Evolutionary conservation across 2,113 vertebrate species (phyloP).

Genomic region (Eidolon helvum): DNA sequence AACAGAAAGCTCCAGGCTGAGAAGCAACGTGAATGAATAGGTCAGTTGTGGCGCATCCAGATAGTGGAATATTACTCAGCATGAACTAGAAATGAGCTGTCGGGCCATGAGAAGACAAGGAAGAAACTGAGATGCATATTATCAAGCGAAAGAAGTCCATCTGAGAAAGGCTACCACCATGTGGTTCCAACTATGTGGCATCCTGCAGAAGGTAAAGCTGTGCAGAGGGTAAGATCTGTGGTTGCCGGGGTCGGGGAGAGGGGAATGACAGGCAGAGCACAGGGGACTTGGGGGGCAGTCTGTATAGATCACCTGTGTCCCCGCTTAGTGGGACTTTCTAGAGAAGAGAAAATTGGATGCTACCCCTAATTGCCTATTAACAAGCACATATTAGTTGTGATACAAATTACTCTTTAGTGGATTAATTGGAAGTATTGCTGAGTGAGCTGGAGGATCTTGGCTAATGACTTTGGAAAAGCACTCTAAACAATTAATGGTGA

Average conservation of each 20-base stretch:
- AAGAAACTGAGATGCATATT: not conserved
- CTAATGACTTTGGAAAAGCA: constrained; percentile 48
- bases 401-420: not conserved
- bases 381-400: not conserved
- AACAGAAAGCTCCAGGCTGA: not conserved
- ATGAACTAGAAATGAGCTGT: not conserved
- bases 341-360: not conserved
- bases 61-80: not conserved
- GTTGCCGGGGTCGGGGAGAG: not conserved
- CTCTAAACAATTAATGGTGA: constrained; percentile 38
- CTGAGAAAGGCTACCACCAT: not conserved
- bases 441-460: constrained; percentile 43
- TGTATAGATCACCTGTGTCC: not conserved
- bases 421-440: constrained; percentile 38
- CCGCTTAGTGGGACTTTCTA: not conserved
- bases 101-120: not conserved
- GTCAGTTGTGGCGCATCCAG: not conserved
- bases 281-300: not conserved
- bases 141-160: not conserved
- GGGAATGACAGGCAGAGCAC: not conserved
- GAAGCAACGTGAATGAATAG: not conserved
- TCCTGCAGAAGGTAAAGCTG: not conserved
- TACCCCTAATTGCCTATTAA: not conserved
- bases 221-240: not conserved
- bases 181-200: not conserved